A percentile compares a stretch with the other conserved stretches of the same genome.
phyloP scores from a whole-genome alignment of 1,140 invertebrate genomes.

The Drosophila watanabei region DNA sequence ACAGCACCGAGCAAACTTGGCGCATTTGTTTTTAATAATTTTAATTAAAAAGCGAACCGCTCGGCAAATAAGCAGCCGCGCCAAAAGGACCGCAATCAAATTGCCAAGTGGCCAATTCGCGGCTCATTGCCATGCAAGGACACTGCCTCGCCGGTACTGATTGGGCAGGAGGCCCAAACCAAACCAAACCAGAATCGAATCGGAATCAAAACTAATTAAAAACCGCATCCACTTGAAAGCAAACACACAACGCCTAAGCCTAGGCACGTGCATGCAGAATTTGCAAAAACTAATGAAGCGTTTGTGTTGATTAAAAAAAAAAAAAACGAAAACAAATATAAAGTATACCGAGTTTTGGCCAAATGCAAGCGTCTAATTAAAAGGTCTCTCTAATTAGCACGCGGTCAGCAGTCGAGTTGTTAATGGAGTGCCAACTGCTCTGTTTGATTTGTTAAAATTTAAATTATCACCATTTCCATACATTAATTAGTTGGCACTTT shows the following conservation, averaged over 20 bases:
- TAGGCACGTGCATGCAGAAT: conserved; percentile 9
- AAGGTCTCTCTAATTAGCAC: conserved; percentile 50
- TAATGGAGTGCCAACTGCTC: conserved; percentile 13
- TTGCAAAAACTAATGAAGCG: conserved; percentile 32
- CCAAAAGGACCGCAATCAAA: conserved; percentile 70
- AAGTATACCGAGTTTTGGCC: conserved; percentile 20
- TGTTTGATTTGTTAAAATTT: conserved; percentile 8
- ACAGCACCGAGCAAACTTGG: conserved; percentile 21
- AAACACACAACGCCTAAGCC: conserved; percentile 13
- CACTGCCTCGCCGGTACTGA: conserved; percentile 18
- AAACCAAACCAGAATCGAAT: conserved; percentile 6
- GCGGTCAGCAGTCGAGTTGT: conserved; percentile 29
- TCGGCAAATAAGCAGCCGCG: conserved; percentile 46
- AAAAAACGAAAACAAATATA: background rate
- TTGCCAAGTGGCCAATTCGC: conserved; percentile 48
- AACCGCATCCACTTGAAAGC: conserved; percentile 35
- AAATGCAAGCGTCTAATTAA: conserved; percentile 54
- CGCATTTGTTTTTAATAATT: conserved; percentile 62
- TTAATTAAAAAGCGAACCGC: conserved; percentile 47
- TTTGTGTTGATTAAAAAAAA: conserved; percentile 48
- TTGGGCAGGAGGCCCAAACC: conserved; percentile 29
- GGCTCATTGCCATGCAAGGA: conserved; percentile 65
- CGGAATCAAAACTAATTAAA: conserved; percentile 75
- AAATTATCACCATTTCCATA: background rate
- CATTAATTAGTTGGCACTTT: background rate